These are phyloP conservation scores for Leucophenga montana DNA, from an alignment of 2,888 invertebrate genomes.

Conservation along the genomic window DNA sequence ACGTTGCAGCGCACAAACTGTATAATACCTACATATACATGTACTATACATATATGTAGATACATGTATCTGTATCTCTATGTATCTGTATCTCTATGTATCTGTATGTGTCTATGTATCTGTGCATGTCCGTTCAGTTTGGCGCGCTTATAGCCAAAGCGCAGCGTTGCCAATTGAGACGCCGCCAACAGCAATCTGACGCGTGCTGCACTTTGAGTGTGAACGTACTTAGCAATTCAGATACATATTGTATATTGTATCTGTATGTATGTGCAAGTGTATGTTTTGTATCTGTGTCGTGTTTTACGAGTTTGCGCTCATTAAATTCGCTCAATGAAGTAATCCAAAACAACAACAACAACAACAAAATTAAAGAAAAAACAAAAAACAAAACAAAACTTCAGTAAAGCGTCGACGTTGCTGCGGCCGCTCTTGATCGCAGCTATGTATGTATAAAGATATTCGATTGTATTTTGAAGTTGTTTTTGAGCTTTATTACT, in stretches of 20 bases:
- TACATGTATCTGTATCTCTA: too few species aligned
- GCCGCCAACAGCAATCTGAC: not conserved
- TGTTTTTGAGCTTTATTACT: conserved; percentile 46
- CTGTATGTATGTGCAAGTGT: too few species aligned
- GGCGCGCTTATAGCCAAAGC: conserved; percentile 5
- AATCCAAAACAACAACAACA: not conserved
- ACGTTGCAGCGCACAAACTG: not conserved
- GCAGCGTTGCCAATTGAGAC: conserved; percentile 4
- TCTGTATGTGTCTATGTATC: not conserved
- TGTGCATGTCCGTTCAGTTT: not conserved
- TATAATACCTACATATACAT: too few species aligned
- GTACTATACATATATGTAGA: too few species aligned
- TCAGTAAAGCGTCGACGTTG: conserved; percentile 14
- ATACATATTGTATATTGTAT: not conserved
- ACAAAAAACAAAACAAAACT: not conserved
- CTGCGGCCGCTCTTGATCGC: too few species aligned
- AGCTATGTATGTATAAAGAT: too few species aligned
- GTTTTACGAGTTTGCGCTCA: not conserved
- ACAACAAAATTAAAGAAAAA: not conserved
- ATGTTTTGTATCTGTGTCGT: not conserved
- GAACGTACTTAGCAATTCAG: not conserved
- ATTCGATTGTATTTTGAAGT: conserved; percentile 2
- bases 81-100: too few species aligned
- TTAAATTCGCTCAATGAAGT: not conserved
- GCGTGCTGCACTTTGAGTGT: not conserved